Percentiles rank a stretch among this genome's conserved stretches.
Evolutionary conservation across 2,797 vertebrate species (phyloP).

Genomic region (Lindbergichthys nudifrons): DNA sequence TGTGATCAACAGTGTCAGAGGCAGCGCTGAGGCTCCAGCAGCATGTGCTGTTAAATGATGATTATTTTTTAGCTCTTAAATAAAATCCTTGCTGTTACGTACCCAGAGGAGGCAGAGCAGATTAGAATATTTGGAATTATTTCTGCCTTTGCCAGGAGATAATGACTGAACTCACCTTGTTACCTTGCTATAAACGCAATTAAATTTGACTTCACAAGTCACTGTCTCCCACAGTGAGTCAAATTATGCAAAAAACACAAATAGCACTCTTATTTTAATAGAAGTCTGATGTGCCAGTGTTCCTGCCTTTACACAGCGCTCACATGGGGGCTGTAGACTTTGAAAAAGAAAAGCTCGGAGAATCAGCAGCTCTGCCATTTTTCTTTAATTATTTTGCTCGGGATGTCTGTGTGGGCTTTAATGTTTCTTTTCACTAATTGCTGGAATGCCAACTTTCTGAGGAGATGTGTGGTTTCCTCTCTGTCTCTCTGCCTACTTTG

Average conservation of each 20-base stretch:
- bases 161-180: constrained; percentile 68
- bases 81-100: constrained; percentile 40
- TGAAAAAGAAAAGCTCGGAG: constrained; percentile 55
- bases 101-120: constrained; percentile 39
- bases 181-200: constrained; percentile 66
- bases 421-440: constrained; percentile 82
- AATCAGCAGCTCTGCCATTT: constrained; percentile 73
- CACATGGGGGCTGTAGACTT: constrained; percentile 57
- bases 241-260: constrained; percentile 65
- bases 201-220: constrained; percentile 64
- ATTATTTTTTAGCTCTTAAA: constrained; percentile 51
- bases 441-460: constrained; percentile 77
- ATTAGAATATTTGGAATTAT: constrained; percentile 37
- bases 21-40: constrained; percentile 24
- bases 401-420: constrained; percentile 75
- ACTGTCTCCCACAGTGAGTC: constrained; percentile 54
- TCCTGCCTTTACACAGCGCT: constrained; percentile 30
- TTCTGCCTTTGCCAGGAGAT: constrained; percentile 45
- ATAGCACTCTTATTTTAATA: constrained; percentile 58
- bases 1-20: constrained; percentile 49
- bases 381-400: constrained; percentile 72
- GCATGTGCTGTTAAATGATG: constrained; percentile 50
- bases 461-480: constrained; percentile 74
- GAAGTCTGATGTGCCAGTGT: constrained; percentile 35
- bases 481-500: constrained; percentile 70